phyloP scores from a whole-genome alignment of 2,888 invertebrate species.

The Xestoiulus laeticollis region DNA sequence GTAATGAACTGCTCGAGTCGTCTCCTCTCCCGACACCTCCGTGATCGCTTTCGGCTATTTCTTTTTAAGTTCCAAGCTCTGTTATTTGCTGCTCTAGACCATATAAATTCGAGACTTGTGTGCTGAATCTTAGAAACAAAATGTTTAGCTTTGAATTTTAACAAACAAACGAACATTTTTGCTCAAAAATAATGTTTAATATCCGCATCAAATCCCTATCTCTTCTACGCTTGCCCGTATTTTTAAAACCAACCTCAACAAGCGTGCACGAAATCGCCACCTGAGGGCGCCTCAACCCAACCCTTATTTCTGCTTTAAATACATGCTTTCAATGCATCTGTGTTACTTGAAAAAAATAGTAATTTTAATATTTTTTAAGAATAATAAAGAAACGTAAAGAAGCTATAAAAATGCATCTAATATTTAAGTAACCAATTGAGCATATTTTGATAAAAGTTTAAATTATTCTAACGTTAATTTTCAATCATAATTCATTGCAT shows the following conservation, averaged over 20 bases:
- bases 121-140: not conserved
- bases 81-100: not conserved
- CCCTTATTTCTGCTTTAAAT: no score
- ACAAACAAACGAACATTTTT: not conserved
- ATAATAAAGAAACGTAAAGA: no score
- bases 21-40: conserved; percentile 26
- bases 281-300: not conserved
- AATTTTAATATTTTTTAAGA: no score
- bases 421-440: no score
- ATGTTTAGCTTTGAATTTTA: not conserved
- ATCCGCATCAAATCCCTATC: not conserved
- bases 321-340: no score
- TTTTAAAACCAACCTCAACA: not conserved
- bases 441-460: no score
- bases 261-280: not conserved
- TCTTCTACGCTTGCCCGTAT: not conserved
- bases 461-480: no score
- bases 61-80: not conserved
- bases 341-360: no score
- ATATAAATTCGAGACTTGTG: not conserved
- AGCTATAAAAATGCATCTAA: no score
- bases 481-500: no score
- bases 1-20: conserved; percentile 14
- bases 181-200: not conserved
- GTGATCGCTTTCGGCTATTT: conserved; percentile 38